These are phyloP conservation scores for Clitarchus hookeri DNA, from an alignment of 2,888 invertebrate species.

Conservation along the genomic window DNA sequence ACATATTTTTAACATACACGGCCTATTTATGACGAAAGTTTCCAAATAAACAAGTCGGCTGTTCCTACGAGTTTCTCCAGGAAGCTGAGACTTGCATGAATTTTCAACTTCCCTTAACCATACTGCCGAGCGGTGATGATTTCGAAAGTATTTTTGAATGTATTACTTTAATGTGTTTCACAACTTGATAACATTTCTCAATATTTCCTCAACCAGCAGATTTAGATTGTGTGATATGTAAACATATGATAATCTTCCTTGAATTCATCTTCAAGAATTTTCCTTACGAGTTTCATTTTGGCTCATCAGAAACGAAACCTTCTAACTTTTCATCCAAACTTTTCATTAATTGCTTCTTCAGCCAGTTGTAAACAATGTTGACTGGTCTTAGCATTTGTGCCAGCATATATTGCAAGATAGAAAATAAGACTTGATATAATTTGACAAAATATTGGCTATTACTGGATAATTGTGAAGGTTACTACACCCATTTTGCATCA, in stretches of 20 bases:
- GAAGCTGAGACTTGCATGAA: slow-evolving; percentile 11
- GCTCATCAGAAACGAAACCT: not conserved
- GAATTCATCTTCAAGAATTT: slow-evolving; percentile 21
- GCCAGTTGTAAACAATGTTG: slow-evolving; percentile 24
- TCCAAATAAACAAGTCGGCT: too few species aligned
- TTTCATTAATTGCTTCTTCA: slow-evolving; percentile 19
- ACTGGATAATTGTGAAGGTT: slow-evolving; percentile 20
- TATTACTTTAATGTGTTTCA: too few species aligned
- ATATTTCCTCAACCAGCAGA: too few species aligned
- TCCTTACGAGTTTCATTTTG: not conserved
- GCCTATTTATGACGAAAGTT: too few species aligned
- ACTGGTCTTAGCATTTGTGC: slow-evolving; percentile 8
- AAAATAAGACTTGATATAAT: not conserved
- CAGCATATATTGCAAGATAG: slow-evolving; percentile 20
- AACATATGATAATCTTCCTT: slow-evolving; percentile 10
- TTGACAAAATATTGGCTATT: slow-evolving; percentile 2
- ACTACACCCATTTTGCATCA: too few species aligned
- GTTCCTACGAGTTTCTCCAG: slow-evolving; percentile 17
- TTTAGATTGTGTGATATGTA: not conserved
- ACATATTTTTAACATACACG: too few species aligned
- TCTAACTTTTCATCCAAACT: too few species aligned
- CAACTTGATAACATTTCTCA: too few species aligned
- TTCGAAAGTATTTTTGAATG: too few species aligned
- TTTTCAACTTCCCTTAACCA: not conserved
- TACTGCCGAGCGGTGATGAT: too few species aligned